These are phyloP conservation scores for Drosophila sp. DNA, from an alignment of 1,140 invertebrate species.

Conservation along the genomic window DNA sequence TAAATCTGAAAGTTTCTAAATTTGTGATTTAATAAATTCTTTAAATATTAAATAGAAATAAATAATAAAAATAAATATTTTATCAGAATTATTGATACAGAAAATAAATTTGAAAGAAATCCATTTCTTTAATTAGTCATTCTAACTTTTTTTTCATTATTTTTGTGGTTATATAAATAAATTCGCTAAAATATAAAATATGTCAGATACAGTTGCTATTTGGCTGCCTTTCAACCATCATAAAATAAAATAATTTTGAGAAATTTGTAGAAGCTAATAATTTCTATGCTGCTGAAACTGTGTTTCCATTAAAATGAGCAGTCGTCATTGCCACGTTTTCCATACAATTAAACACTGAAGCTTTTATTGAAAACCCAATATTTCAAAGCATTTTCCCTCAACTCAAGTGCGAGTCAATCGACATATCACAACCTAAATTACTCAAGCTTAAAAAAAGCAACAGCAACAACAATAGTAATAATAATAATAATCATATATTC, in stretches of 20 bases:
- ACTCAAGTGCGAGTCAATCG: slow-evolving; percentile 15
- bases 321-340: slow-evolving; percentile 41
- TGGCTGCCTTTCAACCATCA: too few relatives aligned
- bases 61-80: too few relatives aligned
- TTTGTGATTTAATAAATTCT: too few relatives aligned
- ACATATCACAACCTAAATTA: slow-evolving; percentile 45
- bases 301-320: slow-evolving; percentile 12
- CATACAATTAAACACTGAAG: slow-evolving; percentile 58
- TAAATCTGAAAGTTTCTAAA: too few relatives aligned
- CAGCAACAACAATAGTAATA: slow-evolving; percentile 39
- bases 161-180: too few relatives aligned
- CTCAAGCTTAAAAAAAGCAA: slow-evolving; percentile 51
- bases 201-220: too few relatives aligned
- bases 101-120: too few relatives aligned
- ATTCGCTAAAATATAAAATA: too few relatives aligned
- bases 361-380: slow-evolving; percentile 22
- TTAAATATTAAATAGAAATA: too few relatives aligned
- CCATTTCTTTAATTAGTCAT: too few relatives aligned
- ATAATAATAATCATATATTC: slow-evolving; percentile 42
- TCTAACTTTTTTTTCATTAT: too few relatives aligned
- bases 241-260: not conserved
- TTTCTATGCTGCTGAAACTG: not conserved
- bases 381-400: slow-evolving; percentile 30
- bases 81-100: too few relatives aligned
- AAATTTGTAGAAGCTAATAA: not conserved